A percentile compares a stretch with the other conserved stretches of the same genome.
phyloP scores from a whole-genome alignment of 1,140 invertebrate genomes.

The Drosophila murphyi region DNA sequence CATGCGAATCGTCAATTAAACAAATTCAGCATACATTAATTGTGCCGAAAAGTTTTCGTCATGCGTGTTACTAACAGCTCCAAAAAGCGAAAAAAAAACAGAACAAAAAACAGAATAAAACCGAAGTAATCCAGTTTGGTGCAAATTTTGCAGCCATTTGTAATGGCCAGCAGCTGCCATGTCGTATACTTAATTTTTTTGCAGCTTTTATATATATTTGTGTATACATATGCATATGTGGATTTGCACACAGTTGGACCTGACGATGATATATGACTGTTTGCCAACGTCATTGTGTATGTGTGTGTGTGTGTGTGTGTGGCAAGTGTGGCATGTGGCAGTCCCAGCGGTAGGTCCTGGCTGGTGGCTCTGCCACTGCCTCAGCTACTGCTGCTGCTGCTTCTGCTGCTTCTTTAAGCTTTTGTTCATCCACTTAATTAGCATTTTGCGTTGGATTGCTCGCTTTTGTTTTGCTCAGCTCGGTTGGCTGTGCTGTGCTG shows the following conservation, averaged over 20 bases:
- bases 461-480: constrained; percentile 49
- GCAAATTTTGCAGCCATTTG: constrained; percentile 43
- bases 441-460: constrained; percentile 70
- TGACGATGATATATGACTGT: constrained; percentile 80
- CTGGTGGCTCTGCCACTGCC: not conserved
- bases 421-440: constrained; percentile 70
- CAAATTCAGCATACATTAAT: constrained; percentile 78
- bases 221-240: constrained; percentile 3
- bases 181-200: constrained; percentile 59
- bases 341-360: not conserved
- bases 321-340: constrained; percentile 38
- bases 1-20: constrained; percentile 79
- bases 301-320: constrained; percentile 10
- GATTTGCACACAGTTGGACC: constrained; percentile 49
- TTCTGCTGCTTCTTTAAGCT: constrained; percentile 19
- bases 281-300: constrained; percentile 18
- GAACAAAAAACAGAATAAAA: not conserved
- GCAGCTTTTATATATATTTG: constrained; percentile 1
- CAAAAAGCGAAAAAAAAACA: not conserved
- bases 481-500: not conserved
- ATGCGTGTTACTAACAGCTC: constrained; percentile 48
- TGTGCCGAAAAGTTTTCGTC: constrained; percentile 66
- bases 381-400: not conserved
- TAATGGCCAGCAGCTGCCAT: constrained; percentile 39
- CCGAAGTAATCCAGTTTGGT: constrained; percentile 32